These are phyloP conservation scores for Pardalotus punctatus DNA, from an alignment of 2,113 vertebrate genomes.

Conservation along the genomic window DNA sequence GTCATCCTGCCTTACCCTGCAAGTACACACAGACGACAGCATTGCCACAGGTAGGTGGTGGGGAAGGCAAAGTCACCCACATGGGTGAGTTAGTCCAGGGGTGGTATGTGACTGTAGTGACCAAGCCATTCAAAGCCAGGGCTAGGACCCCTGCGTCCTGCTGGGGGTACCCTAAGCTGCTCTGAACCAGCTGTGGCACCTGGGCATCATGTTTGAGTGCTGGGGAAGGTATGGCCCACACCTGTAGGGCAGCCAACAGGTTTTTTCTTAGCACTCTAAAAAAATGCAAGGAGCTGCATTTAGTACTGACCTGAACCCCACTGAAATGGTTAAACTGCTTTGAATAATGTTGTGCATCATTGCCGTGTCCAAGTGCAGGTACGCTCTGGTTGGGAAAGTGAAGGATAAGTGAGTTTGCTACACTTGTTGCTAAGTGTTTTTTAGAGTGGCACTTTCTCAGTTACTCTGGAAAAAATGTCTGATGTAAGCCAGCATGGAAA, in stretches of 20 bases:
- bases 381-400: not conserved
- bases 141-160: fast-evolving
- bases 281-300: not conserved
- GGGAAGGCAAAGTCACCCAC: not conserved
- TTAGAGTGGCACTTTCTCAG: not conserved
- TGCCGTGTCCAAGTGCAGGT: fast-evolving
- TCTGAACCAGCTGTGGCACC: not conserved
- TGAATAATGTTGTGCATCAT: not conserved
- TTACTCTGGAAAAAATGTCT: not conserved
- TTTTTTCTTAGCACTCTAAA: not conserved
- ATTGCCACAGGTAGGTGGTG: not conserved
- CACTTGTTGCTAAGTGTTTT: not conserved
- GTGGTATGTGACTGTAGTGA: fast-evolving
- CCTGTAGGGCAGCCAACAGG: not conserved
- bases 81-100: not conserved
- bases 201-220: not conserved
- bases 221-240: not conserved
- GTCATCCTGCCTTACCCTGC: not conserved
- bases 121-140: not conserved
- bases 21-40: not conserved
- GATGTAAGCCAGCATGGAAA: not conserved
- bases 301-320: not conserved
- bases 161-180: not conserved
- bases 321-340: not conserved
- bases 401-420: not conserved